Conservation (phyloP, 2,888 invertebrate species). For the Cantharis nigra region DNA sequence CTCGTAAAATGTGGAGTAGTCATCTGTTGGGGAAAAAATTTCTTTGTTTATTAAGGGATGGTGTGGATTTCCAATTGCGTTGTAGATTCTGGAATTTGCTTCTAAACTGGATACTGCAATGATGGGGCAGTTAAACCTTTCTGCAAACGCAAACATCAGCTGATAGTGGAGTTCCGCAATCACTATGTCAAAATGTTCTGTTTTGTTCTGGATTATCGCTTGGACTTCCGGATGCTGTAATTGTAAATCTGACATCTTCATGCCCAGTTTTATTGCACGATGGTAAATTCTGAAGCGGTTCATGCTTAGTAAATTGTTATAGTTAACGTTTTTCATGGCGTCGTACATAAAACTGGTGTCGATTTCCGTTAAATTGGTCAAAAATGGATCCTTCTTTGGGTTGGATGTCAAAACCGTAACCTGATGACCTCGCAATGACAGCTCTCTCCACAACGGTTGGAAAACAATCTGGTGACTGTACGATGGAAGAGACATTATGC, state of each 20-base stretch:
- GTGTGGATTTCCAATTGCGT: constrained; percentile 45
- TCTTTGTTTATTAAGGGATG: constrained; percentile 49
- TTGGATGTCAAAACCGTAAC: constrained; percentile 55
- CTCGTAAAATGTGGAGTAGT: constrained; percentile 41
- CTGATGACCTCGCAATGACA: constrained; percentile 57
- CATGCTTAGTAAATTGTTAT: neutral
- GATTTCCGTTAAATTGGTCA: constrained; percentile 53
- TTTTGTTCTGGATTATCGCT: constrained; percentile 42
- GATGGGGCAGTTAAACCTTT: constrained; percentile 47
- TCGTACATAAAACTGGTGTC: constrained; percentile 48
- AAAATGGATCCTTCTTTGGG: constrained; percentile 50
- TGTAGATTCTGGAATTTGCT: constrained; percentile 39
- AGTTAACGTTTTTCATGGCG: neutral
- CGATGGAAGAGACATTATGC: constrained; percentile 53
- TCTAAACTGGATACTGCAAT: constrained; percentile 48
- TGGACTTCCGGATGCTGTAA: constrained; percentile 40
- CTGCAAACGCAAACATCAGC: constrained; percentile 41
- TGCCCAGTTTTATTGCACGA: neutral
- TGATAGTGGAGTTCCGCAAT: constrained; percentile 46
- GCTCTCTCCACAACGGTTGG: constrained; percentile 53
- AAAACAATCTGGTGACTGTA: constrained; percentile 58
- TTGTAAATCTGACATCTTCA: neutral
- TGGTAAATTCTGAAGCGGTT: neutral
- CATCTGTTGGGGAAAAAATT: constrained; percentile 37
- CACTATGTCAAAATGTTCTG: constrained; percentile 46